phyloP scores from a whole-genome alignment of 2,888 invertebrate genomes.

The Adelognathus sp. region DNA sequence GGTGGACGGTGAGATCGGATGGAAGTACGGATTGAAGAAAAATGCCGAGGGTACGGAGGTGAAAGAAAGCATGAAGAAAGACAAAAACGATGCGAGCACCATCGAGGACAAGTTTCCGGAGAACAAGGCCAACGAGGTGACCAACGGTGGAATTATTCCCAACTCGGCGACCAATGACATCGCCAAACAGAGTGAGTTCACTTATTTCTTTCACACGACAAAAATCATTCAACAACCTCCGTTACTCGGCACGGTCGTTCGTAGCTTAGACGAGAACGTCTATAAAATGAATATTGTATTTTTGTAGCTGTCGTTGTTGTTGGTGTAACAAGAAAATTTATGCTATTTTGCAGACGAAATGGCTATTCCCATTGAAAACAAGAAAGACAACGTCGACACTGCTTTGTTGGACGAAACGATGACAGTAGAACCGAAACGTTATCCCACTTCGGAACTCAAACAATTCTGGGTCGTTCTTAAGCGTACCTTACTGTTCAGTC shows the following conservation, averaged over 20 bases:
- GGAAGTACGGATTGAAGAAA: constrained; percentile 67
- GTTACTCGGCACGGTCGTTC: not conserved
- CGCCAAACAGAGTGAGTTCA: constrained; percentile 73
- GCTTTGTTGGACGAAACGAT: constrained; percentile 85
- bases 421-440: constrained; percentile 86
- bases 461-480: constrained; percentile 95
- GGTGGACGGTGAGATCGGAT: constrained; percentile 59
- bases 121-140: constrained; percentile 65
- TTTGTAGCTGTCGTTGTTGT: not conserved
- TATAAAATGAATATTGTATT: not conserved
- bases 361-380: constrained; percentile 86
- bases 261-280: not conserved
- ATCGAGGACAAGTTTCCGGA: constrained; percentile 76
- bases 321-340: not conserved
- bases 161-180: constrained; percentile 75
- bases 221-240: not conserved
- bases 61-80: constrained; percentile 69
- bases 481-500: constrained; percentile 91
- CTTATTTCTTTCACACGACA: not conserved
- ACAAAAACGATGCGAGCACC: constrained; percentile 76
- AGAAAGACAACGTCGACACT: constrained; percentile 87
- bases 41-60: constrained; percentile 61
- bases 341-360: constrained; percentile 80
- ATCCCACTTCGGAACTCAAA: constrained; percentile 91
- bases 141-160: constrained; percentile 71